phyloP scores from a whole-genome alignment of 2,797 vertebrate genomes.

The Diplodus sargus region DNA sequence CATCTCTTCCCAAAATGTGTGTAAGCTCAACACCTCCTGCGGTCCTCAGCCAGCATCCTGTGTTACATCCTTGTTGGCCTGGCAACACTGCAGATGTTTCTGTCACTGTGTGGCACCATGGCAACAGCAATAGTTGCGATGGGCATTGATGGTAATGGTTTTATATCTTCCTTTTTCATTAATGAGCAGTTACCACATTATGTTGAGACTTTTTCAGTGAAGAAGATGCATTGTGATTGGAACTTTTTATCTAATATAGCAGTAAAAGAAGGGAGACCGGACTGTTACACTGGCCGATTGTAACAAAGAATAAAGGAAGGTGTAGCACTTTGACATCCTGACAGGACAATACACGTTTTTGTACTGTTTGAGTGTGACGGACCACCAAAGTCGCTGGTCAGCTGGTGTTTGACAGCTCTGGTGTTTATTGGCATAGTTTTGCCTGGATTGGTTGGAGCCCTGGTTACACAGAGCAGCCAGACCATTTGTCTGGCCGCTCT shows the following conservation, averaged over 20 bases:
- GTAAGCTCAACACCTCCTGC: slow-evolving; percentile 49
- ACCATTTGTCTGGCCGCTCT: slow-evolving; percentile 38
- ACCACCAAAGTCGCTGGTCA: slow-evolving; percentile 63
- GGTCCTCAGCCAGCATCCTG: slow-evolving; percentile 63
- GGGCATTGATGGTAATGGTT: slow-evolving; percentile 9
- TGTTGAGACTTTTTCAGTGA: neutral
- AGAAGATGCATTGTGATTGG: too few relatives aligned
- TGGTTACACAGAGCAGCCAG: slow-evolving; percentile 49
- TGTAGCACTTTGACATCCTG: slow-evolving; percentile 4
- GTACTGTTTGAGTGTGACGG: slow-evolving; percentile 21
- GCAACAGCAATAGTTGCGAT: slow-evolving; percentile 67
- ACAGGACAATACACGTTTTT: neutral
- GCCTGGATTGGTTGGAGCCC: slow-evolving; percentile 35
- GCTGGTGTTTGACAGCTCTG: slow-evolving; percentile 58
- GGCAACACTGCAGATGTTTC: slow-evolving; percentile 78
- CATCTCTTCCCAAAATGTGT: slow-evolving; percentile 55
- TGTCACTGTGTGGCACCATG: slow-evolving; percentile 59
- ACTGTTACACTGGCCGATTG: neutral
- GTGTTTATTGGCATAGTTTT: slow-evolving; percentile 57
- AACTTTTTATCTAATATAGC: slow-evolving; percentile 29
- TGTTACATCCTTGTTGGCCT: slow-evolving; percentile 73
- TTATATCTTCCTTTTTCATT: slow-evolving; percentile 46
- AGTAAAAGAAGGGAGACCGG: neutral
- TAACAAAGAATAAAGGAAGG: too few relatives aligned
- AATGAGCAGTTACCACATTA: neutral